These are phyloP conservation scores for Gobionotothen gibberifrons DNA, from an alignment of 2,797 vertebrate species.

Conservation along the genomic window DNA sequence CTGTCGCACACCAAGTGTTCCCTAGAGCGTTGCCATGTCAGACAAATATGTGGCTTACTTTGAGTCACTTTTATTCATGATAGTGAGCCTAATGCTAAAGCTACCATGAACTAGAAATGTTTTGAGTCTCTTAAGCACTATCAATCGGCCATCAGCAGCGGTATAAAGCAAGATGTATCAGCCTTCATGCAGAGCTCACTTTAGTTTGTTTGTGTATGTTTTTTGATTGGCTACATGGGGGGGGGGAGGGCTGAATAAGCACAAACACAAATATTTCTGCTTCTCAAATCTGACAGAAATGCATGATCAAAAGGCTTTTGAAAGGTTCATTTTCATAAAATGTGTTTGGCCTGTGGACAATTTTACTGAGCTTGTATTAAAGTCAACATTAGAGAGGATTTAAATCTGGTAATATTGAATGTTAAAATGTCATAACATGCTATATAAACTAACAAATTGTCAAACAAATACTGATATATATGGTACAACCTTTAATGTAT, in stretches of 20 bases:
- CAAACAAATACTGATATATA: neutral
- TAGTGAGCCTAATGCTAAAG: slow-evolving; percentile 11
- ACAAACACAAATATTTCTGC: slow-evolving; percentile 8
- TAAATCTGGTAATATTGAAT: neutral
- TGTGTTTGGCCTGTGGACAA: neutral
- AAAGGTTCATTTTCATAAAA: slow-evolving; percentile 1
- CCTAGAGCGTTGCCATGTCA: slow-evolving; percentile 49
- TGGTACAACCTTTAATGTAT: neutral
- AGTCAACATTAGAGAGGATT: neutral
- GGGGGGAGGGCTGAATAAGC: slow-evolving; percentile 28
- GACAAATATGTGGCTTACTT: slow-evolving; percentile 38
- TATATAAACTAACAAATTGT: neutral
- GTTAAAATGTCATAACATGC: neutral
- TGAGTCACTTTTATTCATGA: slow-evolving; percentile 35
- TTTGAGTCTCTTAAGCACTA: slow-evolving; percentile 20
- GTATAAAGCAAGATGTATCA: slow-evolving; percentile 4
- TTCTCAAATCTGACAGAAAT: slow-evolving; percentile 1
- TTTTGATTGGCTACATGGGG: slow-evolving; percentile 14
- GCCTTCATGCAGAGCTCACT: slow-evolving; percentile 38
- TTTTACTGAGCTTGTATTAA: neutral
- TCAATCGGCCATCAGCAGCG: slow-evolving; percentile 10
- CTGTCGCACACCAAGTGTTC: slow-evolving; percentile 52
- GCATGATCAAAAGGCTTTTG: no score
- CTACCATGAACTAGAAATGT: slow-evolving; percentile 4
- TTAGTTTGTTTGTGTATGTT: slow-evolving; percentile 26